These are phyloP conservation scores for Pica pica DNA, from an alignment of 2,113 vertebrate genomes.

Conservation along the genomic window DNA sequence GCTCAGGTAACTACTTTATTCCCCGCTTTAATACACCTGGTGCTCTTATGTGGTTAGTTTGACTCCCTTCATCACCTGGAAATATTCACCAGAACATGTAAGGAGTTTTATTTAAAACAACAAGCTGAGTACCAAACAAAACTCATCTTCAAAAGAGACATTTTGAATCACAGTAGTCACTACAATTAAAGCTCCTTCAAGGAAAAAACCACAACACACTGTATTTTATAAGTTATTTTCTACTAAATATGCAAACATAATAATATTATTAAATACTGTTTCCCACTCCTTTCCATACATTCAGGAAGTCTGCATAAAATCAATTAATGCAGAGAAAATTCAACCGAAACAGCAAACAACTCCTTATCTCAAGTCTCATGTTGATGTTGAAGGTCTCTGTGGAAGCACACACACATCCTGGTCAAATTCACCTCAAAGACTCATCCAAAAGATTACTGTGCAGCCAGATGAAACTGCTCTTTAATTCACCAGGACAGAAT, in stretches of 20 bases:
- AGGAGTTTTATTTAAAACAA: background rate
- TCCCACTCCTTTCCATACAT: background rate
- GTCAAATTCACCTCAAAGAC: background rate
- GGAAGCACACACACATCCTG: background rate
- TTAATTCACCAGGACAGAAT: background rate
- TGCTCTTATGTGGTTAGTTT: background rate
- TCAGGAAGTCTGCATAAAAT: background rate
- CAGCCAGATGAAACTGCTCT: background rate
- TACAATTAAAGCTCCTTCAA: background rate
- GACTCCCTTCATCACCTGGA: background rate
- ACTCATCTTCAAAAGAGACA: background rate
- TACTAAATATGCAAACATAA: background rate
- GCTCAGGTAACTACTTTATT: background rate
- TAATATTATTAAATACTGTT: background rate
- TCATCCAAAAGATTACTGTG: background rate
- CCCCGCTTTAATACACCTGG: background rate
- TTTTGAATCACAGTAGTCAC: background rate
- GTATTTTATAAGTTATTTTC: background rate
- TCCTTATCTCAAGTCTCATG: background rate
- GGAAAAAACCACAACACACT: background rate
- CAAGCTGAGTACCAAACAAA: background rate
- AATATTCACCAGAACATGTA: background rate
- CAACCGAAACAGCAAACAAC: background rate
- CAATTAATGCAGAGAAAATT: background rate
- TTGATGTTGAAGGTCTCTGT: background rate